Evolutionary conservation across 2,888 invertebrate species (phyloP), one percentile per base, ranked within the genome.

Genomic region (Tenthredo livida): DNA sequence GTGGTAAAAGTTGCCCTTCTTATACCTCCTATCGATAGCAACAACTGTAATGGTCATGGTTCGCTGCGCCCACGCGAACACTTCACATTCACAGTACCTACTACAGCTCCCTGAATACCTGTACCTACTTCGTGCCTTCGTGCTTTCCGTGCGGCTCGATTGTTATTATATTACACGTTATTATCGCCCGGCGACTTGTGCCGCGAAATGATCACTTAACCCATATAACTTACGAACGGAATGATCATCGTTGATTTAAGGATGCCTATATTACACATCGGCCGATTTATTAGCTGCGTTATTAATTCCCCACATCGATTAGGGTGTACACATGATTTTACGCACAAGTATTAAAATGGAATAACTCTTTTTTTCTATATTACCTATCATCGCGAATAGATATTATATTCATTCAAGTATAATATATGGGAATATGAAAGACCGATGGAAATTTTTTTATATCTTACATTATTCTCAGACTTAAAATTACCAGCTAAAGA

Each of bases 41-140:
- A 15, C 50, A 10, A 77, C 50, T 77, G 15, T n/a, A 25, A 58
- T 21, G 87, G 90, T 87, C 84, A 91, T 90, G 91, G 88, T 88
- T 91, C 90, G 91, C 90, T 91, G 90, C 89, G 88, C 88, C 89
- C 89, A 89, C 89, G 90, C 91, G 90, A 90, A 87, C 89, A 86
- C 86, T 86, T 87, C 86, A 87, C 89, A 89, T 90, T 91, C 90
- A 88, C 88, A 88, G 89, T 67, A 33, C 17, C 12, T 43, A 43
- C 43, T 43, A 2, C 54, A 54, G n/a, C n/a, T n/a, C 54, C n/a
- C 54, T 54, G 54, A 54, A 54, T 47, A n/a, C 25, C 75, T 29
- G 67, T 7, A 15, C 25, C 12, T 7, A 15, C 25, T 25, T 65
- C 65, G 67, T 33, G 67, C 67, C 25, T 67, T 67, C 67, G 33